These are phyloP conservation scores for Ricordea florida DNA, from an alignment of 92 coral and sea anemone species.

Conservation along the genomic window DNA sequence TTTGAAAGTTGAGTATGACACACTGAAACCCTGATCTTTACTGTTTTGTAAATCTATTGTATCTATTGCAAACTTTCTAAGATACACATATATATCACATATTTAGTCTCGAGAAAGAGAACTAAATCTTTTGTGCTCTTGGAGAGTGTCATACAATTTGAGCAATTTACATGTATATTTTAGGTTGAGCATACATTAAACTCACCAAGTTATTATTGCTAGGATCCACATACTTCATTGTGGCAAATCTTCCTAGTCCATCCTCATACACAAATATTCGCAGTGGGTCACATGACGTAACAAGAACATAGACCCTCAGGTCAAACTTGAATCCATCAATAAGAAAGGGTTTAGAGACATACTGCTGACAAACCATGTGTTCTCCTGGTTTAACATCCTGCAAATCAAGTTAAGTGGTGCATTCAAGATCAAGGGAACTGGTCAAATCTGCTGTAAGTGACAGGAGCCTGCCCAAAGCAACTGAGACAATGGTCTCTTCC, in stretches of 20 bases:
- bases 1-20: too few relatives aligned
- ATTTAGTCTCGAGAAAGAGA: too few relatives aligned
- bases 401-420: neutral
- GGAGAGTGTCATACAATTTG: too few relatives aligned
- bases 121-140: too few relatives aligned
- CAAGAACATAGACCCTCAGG: constrained; percentile 83
- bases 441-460: too few relatives aligned
- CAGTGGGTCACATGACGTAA: constrained; percentile 95
- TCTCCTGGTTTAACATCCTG: constrained; percentile 97
- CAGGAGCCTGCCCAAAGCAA: too few relatives aligned
- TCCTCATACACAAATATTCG: constrained; percentile 95
- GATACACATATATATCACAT: too few relatives aligned
- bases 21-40: too few relatives aligned
- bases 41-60: too few relatives aligned
- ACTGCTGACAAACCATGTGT: constrained; percentile 95
- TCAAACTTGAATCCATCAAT: constrained; percentile 99
- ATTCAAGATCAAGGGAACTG: too few relatives aligned
- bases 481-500: too few relatives aligned
- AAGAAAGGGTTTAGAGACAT: constrained; percentile 91
- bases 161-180: constrained; percentile 67
- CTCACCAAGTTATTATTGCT: constrained; percentile 88
- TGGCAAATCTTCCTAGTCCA: constrained; percentile 95
- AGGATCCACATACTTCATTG: constrained; percentile 86
- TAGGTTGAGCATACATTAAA: constrained; percentile 45
- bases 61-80: too few relatives aligned